phyloP scores from a whole-genome alignment of 2,888 invertebrate genomes.

The Amphimallon solstitiale region DNA sequence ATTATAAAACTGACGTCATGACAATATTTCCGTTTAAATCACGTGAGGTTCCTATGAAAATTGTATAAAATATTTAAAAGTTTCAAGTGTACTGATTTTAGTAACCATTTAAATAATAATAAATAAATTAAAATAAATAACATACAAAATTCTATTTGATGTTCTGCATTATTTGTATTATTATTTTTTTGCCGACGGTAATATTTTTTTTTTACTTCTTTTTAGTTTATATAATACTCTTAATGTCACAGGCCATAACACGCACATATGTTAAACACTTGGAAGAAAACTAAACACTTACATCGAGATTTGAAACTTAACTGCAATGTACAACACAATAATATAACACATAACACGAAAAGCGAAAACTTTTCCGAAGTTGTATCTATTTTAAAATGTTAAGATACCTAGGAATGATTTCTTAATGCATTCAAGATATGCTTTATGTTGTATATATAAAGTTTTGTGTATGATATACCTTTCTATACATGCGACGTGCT shows the following conservation, averaged over 20 bases:
- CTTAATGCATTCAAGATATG: too few relatives aligned
- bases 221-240: slow-evolving; percentile 15
- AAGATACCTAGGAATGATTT: too few relatives aligned
- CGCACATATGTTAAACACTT: slow-evolving; percentile 30
- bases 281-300: slow-evolving; percentile 14
- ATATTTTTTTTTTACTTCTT: slow-evolving; percentile 1
- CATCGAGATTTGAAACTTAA: too few relatives aligned
- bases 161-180: background rate
- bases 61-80: background rate
- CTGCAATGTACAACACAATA: too few relatives aligned
- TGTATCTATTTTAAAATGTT: too few relatives aligned
- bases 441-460: too few relatives aligned
- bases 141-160: too few relatives aligned
- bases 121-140: too few relatives aligned
- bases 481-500: slow-evolving; percentile 15
- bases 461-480: background rate
- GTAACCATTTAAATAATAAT: too few relatives aligned
- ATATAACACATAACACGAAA: background rate
- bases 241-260: slow-evolving; percentile 11
- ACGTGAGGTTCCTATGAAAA: slow-evolving; percentile 1
- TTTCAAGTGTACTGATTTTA: too few relatives aligned
- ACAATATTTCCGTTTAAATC: slow-evolving; percentile 30
- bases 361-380: slow-evolving; percentile 4
- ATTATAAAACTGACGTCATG: slow-evolving; percentile 34
- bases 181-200: slow-evolving; percentile 3